Evolutionary conservation across 2,888 invertebrate species (phyloP).

Genomic region (Gortyna flavago): DNA sequence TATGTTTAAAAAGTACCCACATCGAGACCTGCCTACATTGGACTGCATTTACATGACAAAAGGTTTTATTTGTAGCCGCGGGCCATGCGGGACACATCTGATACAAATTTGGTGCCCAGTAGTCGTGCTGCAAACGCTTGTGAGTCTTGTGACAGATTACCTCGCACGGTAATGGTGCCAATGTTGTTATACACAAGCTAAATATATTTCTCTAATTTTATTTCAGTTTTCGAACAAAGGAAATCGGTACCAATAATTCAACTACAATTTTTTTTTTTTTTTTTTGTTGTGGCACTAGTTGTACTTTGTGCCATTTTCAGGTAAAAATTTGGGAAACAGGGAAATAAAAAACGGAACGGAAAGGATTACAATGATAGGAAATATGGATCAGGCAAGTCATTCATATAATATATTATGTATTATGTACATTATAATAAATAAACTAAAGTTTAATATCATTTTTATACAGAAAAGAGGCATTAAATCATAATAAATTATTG

Average conservation of each 20-base stretch:
- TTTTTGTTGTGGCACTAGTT: too few relatives aligned
- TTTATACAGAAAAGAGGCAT: too few relatives aligned
- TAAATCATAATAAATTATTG: too few relatives aligned
- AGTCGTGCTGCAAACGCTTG: neutral
- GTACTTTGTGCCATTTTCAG: too few relatives aligned
- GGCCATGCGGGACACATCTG: neutral
- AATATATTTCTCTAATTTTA: neutral
- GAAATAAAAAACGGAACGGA: too few relatives aligned
- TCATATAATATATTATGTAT: too few relatives aligned
- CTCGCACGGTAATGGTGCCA: neutral
- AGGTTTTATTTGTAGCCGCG: constrained; percentile 17
- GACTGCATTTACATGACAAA: constrained; percentile 41
- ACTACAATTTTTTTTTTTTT: neutral
- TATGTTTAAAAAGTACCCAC: neutral
- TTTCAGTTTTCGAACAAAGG: neutral
- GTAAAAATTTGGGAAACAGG: too few relatives aligned
- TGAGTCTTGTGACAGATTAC: neutral
- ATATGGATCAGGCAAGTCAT: too few relatives aligned
- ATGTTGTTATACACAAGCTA: too few relatives aligned
- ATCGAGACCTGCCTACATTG: neutral
- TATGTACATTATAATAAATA: too few relatives aligned
- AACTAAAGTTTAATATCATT: too few relatives aligned
- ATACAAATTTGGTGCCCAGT: neutral
- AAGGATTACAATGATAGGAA: too few relatives aligned
- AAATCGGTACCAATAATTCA: neutral